These are phyloP conservation scores for Celastrina argiolus DNA, from an alignment of 2,888 invertebrate species.

Conservation along the genomic window DNA sequence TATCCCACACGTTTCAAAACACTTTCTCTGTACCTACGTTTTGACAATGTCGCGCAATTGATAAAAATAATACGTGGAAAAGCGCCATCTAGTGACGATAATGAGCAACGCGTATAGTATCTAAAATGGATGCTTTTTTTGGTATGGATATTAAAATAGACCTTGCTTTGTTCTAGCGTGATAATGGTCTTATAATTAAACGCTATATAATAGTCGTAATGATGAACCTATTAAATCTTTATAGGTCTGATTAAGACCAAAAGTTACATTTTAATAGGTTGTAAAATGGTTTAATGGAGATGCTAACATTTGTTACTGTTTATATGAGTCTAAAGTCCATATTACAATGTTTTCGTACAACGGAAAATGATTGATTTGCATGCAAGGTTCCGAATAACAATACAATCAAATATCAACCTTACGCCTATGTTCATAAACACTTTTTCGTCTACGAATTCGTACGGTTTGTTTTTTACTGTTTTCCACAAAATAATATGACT, in stretches of 20 bases:
- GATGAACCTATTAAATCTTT: background rate
- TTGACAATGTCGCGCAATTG: background rate
- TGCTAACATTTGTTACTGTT: background rate
- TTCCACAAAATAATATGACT: slow-evolving; percentile 26
- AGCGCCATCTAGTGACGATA: background rate
- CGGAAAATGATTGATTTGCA: background rate
- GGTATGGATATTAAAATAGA: background rate
- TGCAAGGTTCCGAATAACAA: background rate
- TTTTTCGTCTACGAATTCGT: background rate
- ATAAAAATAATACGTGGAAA: background rate
- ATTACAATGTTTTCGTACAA: background rate
- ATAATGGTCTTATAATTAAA: background rate
- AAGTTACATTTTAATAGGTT: background rate
- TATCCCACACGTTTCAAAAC: background rate
- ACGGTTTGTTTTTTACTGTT: slow-evolving; percentile 14
- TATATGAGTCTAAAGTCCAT: background rate
- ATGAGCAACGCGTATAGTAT: background rate
- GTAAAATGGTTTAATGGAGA: background rate
- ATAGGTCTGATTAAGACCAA: background rate
- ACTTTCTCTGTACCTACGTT: slow-evolving; percentile 4
- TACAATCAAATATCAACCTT: background rate
- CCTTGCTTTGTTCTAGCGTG: slow-evolving; percentile 1
- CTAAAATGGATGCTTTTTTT: background rate
- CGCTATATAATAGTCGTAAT: background rate
- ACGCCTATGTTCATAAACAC: background rate